Base-by-base conservation (phyloP, 2,797 vertebrate genomes). In the Spea hammondii region DNA sequence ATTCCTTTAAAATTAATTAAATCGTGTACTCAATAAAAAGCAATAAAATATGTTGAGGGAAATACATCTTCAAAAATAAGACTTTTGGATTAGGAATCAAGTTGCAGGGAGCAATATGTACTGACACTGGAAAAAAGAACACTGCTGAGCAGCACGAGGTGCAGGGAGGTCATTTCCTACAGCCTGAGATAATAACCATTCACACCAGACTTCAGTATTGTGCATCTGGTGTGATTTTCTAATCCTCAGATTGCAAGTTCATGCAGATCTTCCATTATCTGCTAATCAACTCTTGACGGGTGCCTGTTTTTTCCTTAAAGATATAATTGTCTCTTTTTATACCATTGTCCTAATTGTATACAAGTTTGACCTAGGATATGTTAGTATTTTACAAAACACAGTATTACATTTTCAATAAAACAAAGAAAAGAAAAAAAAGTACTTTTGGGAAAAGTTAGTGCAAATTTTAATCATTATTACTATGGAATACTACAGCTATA, bases 211-310 rank as follows among this genome's bases (percentile, higher is more conserved):
- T 71, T 76, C 62, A 76, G 79, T 74, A 76, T 80, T 45, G 53
- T 66, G 62, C 65, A 67, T 62, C 74, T 65, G 46, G 79, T 80
- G 79, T 76, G 74, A 76, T 67, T 72, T 64, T 72, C 14, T 72
- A 80, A 80, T 80, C 68, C 79, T 80, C 68, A 53, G 49, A 76
- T 60, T 59, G 74, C 64, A 76, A 72, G 74, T 80, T 80, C 69
- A 80, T 76, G 79, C 74, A 80, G 74, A 76, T 72, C 65, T 80
- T 80, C 53, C 60, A 80, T 80, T 72, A 80, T 80, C 74, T 76
- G 62, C 74, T 80, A 80, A 76, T 80, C 72, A 80, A 80, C 74
- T 76, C 74, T 80, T 80, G 68, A 72, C 68, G 76, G 68, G 74
- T 76, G 48, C 48, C 69, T 76, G 69, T 4, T 71, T 76, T 76